Percentiles rank a stretch among this genome's conserved stretches.
phyloP scores from a whole-genome alignment of 2,113 vertebrate genomes.

The Nannobrachium achirus region DNA sequence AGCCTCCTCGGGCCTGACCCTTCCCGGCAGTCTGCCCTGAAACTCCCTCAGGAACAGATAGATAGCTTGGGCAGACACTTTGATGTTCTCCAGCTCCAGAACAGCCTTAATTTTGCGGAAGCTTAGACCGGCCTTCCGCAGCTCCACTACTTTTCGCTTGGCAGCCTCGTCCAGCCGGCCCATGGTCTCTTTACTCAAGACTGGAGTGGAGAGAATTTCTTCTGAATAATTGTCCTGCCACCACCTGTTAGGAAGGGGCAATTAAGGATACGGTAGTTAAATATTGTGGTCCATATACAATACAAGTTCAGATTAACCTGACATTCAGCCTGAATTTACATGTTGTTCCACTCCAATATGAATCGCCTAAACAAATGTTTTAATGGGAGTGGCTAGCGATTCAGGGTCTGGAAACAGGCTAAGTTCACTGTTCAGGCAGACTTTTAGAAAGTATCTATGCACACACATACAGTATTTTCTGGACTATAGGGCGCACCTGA shows the following conservation, averaged over 20 bases:
- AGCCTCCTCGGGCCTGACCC: constrained; percentile 63
- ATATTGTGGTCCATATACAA: no score
- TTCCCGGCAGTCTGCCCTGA: constrained; percentile 72
- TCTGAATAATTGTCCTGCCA: neutral
- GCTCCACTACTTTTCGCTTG: constrained; percentile 87
- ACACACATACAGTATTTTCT: no score
- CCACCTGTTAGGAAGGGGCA: neutral
- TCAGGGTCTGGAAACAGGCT: no score
- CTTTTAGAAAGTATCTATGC: no score
- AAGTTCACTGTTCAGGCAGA: no score
- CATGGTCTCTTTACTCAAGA: constrained; percentile 66
- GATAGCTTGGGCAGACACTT: constrained; percentile 84
- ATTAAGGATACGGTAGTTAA: neutral
- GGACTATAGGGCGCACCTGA: no score
- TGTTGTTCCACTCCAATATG: no score
- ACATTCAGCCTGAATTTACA: no score
- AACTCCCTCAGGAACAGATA: constrained; percentile 86
- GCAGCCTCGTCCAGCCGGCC: constrained; percentile 84
- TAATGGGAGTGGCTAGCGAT: no score
- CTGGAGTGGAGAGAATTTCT: neutral
- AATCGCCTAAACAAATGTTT: no score
- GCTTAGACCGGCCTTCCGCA: constrained; percentile 84
- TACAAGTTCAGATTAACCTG: no score
- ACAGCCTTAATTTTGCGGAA: constrained; percentile 90
- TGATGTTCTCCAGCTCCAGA: constrained; percentile 88